Evolutionary conservation across 1,140 invertebrate species (phyloP).

Genomic region (Drosophila nebulosa): DNA sequence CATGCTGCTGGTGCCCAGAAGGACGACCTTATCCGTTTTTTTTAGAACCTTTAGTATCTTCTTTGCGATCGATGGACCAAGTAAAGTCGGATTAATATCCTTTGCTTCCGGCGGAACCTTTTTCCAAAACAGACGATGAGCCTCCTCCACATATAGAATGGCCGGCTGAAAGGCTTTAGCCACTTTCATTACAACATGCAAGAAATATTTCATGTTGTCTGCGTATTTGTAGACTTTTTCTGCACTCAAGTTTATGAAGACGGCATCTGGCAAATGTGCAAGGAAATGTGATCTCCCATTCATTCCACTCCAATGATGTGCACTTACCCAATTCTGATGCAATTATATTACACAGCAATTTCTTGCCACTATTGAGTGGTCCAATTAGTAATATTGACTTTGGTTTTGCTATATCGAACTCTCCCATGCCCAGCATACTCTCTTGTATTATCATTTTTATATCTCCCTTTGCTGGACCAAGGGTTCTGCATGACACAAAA

Average conservation of each 20-base stretch:
- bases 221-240: constrained; percentile 89
- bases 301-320: too few species aligned
- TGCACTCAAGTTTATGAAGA: constrained; percentile 91
- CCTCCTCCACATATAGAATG: constrained; percentile 89
- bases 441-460: constrained; percentile 82
- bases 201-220: constrained; percentile 83
- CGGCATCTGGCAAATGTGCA: constrained; percentile 83
- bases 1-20: constrained; percentile 84
- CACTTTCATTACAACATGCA: constrained; percentile 81
- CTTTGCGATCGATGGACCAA: constrained; percentile 85
- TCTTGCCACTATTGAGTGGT: constrained; percentile 89
- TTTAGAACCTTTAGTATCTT: constrained; percentile 85
- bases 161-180: constrained; percentile 87
- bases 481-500: constrained; percentile 81
- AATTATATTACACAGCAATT: constrained; percentile 88
- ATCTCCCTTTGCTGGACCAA: constrained; percentile 84
- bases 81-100: constrained; percentile 82
- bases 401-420: constrained; percentile 86
- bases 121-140: constrained; percentile 91
- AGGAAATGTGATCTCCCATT: too few species aligned
- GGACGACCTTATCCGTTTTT: constrained; percentile 84
- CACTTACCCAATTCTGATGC: constrained; percentile 88
- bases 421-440: constrained; percentile 82
- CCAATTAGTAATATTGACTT: constrained; percentile 90
- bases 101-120: constrained; percentile 82